phyloP scores from a whole-genome alignment of 2,888 invertebrate genomes.

The Adelognathus sp. region DNA sequence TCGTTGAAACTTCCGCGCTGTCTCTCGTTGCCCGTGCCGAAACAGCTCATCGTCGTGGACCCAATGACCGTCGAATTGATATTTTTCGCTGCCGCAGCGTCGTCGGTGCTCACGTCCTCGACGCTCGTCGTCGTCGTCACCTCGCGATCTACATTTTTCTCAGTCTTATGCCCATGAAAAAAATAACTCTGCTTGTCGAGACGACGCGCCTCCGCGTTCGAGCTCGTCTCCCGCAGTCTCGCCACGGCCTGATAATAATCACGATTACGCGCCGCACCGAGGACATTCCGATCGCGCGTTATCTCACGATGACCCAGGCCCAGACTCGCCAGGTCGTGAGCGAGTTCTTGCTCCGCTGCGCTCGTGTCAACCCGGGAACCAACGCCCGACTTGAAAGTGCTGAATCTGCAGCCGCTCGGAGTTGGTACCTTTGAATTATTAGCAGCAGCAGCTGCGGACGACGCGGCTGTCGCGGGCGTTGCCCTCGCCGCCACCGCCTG shows the following conservation, averaged over 20 bases:
- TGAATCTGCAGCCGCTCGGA: slow-evolving; percentile 66
- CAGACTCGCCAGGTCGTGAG: slow-evolving; percentile 68
- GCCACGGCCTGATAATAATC: slow-evolving; percentile 53
- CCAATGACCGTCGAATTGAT: not conserved
- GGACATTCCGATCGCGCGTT: slow-evolving; percentile 60
- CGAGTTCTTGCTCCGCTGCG: slow-evolving; percentile 49
- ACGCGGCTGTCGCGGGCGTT: slow-evolving; percentile 44
- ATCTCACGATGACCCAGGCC: slow-evolving; percentile 68
- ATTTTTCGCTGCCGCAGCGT: slow-evolving; percentile 33
- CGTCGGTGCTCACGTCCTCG: slow-evolving; percentile 28
- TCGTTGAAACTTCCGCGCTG: slow-evolving; percentile 27
- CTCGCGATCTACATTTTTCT: slow-evolving; percentile 73
- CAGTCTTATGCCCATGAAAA: slow-evolving; percentile 78
- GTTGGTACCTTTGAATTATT: slow-evolving; percentile 50
- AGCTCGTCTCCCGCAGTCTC: slow-evolving; percentile 53
- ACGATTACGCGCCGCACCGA: slow-evolving; percentile 59
- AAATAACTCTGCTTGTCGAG: slow-evolving; percentile 76
- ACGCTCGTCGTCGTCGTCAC: slow-evolving; percentile 59
- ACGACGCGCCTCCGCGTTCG: slow-evolving; percentile 65
- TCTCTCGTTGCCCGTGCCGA: slow-evolving; percentile 62
- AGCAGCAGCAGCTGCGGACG: slow-evolving; percentile 32
- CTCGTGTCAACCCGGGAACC: slow-evolving; percentile 29
- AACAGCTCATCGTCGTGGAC: slow-evolving; percentile 65
- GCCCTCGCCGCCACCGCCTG: slow-evolving; percentile 76
- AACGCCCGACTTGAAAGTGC: slow-evolving; percentile 74